Base-by-base conservation (phyloP, 2,113 vertebrate species). In the Cygnus atratus region DNA sequence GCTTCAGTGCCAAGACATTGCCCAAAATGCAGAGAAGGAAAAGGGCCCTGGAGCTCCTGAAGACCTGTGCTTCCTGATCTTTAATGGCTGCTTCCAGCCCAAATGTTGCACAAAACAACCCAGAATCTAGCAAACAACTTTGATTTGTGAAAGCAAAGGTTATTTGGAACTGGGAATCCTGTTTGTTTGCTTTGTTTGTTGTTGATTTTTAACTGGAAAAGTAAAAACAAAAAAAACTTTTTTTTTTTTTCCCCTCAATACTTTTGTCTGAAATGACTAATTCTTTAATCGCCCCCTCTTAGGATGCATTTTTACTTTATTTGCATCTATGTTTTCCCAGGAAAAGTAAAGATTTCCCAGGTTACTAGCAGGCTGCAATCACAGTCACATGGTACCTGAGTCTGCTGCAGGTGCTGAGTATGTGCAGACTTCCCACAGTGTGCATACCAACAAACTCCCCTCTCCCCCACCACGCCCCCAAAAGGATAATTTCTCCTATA, bases 141-240 rank as follows among this genome's bases (percentile, higher is more conserved):
- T 55, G 54, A 75, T 33, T 74, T 73, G 50, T 52, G 31, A 70
- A 65, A 87, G 11, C 20, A 65, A 91, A 80, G 9, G 2, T 12
- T 28, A 43, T 52, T 75, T 87, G 7, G 39, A 52, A 62, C 10
- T 35, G 59, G 14, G 10, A 92, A 87, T 70, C 18, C 35, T 48
- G 26, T 25, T 52, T 52, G 6, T 52, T 52, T 24, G 19, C 20
- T 48, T 48, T 48, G 46, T 48, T 48, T 48, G 46, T 48, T 48
- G 19, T 48, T 48, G 46, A 18, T 68, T 81, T 84, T 82, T 58
- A 4, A 28, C 33, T 83, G 55, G 44, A 70, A 82, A 79, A 73
- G 50, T 25, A 2, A 0, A 0, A 65, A 62, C 3, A 75, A 58
- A 54, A 54, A 8, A 61, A 35, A 3, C 25, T 6, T 6, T 10